Conservation (phyloP, 2,797 vertebrate species). For the Thunnus albacares region DNA sequence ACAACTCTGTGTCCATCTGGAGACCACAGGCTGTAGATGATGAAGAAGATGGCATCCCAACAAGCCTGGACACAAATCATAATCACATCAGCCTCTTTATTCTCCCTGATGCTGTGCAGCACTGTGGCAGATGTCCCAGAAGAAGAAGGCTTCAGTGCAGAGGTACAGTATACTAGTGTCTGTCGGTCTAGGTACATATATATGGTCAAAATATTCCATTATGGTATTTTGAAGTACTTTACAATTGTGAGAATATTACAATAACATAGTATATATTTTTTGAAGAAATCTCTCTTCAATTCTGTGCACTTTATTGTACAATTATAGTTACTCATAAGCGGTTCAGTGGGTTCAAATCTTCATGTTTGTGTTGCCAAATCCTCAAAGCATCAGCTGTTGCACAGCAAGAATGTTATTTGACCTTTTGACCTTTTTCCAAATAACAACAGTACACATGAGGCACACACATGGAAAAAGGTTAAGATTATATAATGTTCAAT, state of each 20-base stretch:
- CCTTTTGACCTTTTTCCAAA: slow-evolving; percentile 39
- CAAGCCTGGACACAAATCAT: slow-evolving; percentile 35
- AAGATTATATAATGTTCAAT: neutral
- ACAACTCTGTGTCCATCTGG: neutral
- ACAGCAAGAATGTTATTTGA: slow-evolving; percentile 21
- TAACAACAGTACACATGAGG: slow-evolving; percentile 27
- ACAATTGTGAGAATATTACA: neutral
- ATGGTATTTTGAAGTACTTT: neutral
- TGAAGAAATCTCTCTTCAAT: neutral
- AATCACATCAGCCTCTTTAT: slow-evolving; percentile 35
- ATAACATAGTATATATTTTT: too few species aligned
- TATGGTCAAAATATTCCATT: rapidly evolving
- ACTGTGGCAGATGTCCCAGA: slow-evolving; percentile 31
- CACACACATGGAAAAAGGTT: slow-evolving; percentile 8
- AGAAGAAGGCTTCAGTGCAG: slow-evolving; percentile 68
- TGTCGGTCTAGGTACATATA: neutral
- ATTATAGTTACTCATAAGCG: neutral
- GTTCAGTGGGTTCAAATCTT: neutral
- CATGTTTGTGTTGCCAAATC: neutral
- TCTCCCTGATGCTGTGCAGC: slow-evolving; percentile 54
- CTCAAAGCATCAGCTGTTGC: slow-evolving; percentile 7
- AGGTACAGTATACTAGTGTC: slow-evolving; percentile 59
- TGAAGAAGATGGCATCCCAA: slow-evolving; percentile 54
- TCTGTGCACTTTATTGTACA: neutral
- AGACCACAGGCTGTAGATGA: neutral